Evolutionary conservation across 2,797 vertebrate species (phyloP).

Genomic region (Xiphophorus birchmanni): DNA sequence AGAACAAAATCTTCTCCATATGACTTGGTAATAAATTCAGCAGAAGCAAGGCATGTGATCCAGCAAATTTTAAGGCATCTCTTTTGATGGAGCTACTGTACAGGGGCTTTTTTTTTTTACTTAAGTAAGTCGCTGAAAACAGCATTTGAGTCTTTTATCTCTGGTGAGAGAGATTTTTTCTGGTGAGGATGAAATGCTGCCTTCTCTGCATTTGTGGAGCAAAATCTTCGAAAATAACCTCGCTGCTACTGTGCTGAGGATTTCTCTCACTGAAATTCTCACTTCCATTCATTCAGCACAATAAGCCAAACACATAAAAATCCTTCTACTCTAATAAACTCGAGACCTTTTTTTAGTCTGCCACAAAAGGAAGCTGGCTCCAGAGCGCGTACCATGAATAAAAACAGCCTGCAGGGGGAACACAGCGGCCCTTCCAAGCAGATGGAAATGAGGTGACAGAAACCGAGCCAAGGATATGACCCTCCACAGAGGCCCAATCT

Average conservation of each 20-base stretch:
- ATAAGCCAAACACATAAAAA: conserved; percentile 78
- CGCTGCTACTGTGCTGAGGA: not conserved
- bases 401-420: conserved; percentile 67
- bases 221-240: conserved; percentile 69
- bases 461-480: conserved; percentile 52
- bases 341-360: conserved; percentile 56
- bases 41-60: conserved; percentile 58
- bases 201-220: conserved; percentile 46
- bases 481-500: conserved; percentile 39
- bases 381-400: conserved; percentile 51
- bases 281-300: conserved; percentile 74
- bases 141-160: conserved; percentile 38
- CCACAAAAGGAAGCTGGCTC: conserved; percentile 74
- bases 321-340: conserved; percentile 76
- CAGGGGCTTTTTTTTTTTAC: conserved; percentile 21
- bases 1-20: conserved; percentile 60
- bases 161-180: conserved; percentile 40
- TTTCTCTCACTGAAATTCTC: conserved; percentile 65
- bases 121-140: conserved; percentile 35
- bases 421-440: conserved; percentile 39
- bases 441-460: conserved; percentile 58
- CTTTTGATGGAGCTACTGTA: conserved; percentile 53
- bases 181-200: conserved; percentile 30
- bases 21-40: conserved; percentile 74
- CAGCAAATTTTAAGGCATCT: conserved; percentile 45